Conservation (phyloP, 2,797 vertebrate genomes). For the Esox lucius region DNA sequence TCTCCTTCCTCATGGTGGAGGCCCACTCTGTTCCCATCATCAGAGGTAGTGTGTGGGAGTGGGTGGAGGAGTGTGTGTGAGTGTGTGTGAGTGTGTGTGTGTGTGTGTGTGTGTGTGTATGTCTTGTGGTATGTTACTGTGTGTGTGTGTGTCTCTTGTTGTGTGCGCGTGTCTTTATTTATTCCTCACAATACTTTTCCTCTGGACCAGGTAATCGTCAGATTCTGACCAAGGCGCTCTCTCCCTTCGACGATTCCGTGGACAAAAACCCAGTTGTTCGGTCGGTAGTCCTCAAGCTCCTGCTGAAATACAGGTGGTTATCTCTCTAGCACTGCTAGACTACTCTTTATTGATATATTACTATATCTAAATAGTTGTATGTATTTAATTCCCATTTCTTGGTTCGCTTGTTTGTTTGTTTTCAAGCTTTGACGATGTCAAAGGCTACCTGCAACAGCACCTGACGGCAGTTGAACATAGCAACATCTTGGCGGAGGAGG, state of each 20-base stretch:
- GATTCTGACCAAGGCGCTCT: slow-evolving; percentile 83
- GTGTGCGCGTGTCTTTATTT: not conserved
- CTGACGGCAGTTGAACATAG: slow-evolving; percentile 79
- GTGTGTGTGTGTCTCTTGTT: not conserved
- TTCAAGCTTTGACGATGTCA: slow-evolving; percentile 85
- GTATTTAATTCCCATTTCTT: not conserved
- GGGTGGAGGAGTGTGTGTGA: not conserved
- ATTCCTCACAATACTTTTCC: not conserved
- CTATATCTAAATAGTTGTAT: not conserved
- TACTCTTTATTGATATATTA: not conserved
- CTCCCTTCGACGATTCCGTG: slow-evolving; percentile 89
- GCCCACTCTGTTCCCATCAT: slow-evolving; percentile 35
- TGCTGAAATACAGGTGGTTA: slow-evolving; percentile 92
- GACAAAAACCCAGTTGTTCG: slow-evolving; percentile 92
- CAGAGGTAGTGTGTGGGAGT: slow-evolving; percentile 46
- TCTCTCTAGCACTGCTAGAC: not conserved
- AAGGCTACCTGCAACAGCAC: slow-evolving; percentile 81
- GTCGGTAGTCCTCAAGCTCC: slow-evolving; percentile 90
- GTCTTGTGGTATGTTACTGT: not conserved
- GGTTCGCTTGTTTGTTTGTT: not conserved
- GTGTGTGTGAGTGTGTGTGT: not conserved
- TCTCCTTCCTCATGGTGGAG: slow-evolving; percentile 83
- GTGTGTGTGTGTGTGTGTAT: not conserved
- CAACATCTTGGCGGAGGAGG: slow-evolving; percentile 72
- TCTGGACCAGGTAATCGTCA: slow-evolving; percentile 50